Evolutionary conservation across 2,113 vertebrate species (phyloP).

Genomic region (Heterocephalus glaber): DNA sequence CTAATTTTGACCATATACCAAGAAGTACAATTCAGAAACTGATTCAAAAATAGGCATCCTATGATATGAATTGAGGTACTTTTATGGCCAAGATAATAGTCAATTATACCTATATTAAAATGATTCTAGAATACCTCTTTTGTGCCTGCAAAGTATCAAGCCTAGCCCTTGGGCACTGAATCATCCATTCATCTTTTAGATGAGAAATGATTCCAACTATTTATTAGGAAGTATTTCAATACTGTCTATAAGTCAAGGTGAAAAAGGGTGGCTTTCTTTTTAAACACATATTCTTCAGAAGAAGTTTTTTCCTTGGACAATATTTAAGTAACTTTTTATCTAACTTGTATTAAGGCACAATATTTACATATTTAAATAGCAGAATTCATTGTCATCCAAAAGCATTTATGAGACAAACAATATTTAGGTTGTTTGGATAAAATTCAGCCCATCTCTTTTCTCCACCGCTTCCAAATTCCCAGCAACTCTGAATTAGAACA

Average conservation of each 20-base stretch:
- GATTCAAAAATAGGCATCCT: background rate
- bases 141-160: background rate
- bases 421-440: background rate
- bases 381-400: background rate
- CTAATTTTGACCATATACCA: background rate
- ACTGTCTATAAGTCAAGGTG: background rate
- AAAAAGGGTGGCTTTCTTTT: background rate
- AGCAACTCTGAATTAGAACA: background rate
- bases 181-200: background rate
- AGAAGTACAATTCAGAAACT: background rate
- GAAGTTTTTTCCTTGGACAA: background rate
- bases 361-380: background rate
- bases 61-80: background rate
- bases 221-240: background rate
- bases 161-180: background rate
- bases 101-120: background rate
- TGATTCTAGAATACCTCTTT: background rate
- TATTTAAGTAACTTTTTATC: background rate
- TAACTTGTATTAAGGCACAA: background rate
- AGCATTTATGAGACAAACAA: background rate
- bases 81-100: background rate
- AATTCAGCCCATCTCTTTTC: background rate
- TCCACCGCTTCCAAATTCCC: background rate
- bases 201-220: background rate
- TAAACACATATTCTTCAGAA: background rate